Evolutionary conservation across 1,140 invertebrate species (phyloP), one percentile per base, ranked within the genome.

Genomic region (Gryon sp.): DNA sequence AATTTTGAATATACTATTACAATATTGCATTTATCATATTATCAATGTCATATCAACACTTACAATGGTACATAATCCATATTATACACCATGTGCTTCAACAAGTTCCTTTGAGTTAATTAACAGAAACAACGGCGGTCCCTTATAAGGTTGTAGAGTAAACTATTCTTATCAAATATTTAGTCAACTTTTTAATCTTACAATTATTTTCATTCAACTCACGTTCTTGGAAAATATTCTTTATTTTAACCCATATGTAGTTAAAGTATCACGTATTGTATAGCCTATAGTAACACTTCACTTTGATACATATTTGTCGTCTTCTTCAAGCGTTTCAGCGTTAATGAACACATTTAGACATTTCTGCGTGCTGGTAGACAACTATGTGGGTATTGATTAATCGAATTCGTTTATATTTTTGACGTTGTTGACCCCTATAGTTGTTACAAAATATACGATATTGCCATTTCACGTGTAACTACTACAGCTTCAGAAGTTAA

Each of bases 381-480:
- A 60, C 43, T 19, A 63, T 72, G 60, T 65, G 74, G 66, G 74
- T 72, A 77, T 77, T 77, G 66, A 77, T 77, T 77, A 77, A 77
- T 77, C 48, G 75, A 40, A 68, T 50, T 28, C 53, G n/a, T n/a
- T n/a, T 77, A 68, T 70, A 52, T 72, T 77, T 77, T 77, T 66
- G 59, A 52, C 40, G 60, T 32, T 72, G 46, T 70, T 77, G 66
- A 77, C 60, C 66, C n/a, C 66, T 22, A 46, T 26, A 60, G 66
- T 40, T 52, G 66, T 57, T 66, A 66, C 74, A 60, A 66, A 70
- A 77, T 66, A 60, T 53, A 72, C 74, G 53, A 72, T 43, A 70
- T 66, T 60, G 32, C 45, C 66, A 53, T 68, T 68, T 70, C 66
- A 77, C 66, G 59, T 69, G 53, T 69, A 53, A 43, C n/a, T n/a